Evolutionary conservation across 1,140 invertebrate species (phyloP).

Genomic region (Eueides isabella): DNA sequence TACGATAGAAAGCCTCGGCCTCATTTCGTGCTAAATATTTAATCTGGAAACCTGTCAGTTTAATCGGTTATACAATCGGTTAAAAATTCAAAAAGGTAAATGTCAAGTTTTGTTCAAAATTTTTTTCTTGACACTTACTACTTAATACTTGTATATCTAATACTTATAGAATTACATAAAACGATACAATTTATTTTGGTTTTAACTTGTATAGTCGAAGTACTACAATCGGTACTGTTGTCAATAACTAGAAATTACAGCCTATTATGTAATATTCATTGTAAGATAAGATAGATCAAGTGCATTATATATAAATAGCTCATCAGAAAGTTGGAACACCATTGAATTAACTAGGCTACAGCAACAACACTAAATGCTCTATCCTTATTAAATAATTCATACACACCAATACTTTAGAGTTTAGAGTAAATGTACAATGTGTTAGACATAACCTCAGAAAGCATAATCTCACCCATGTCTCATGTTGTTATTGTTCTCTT

Average conservation of each 20-base stretch:
- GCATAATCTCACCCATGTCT: too few species aligned
- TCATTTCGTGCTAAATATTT: background rate
- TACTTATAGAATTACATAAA: background rate
- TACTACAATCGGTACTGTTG: background rate
- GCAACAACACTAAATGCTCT: slow-evolving; percentile 1
- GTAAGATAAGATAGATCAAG: slow-evolving; percentile 22
- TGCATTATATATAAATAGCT: slow-evolving; percentile 15
- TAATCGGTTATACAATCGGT: background rate
- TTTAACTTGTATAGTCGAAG: background rate
- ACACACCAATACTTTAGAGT: too few species aligned
- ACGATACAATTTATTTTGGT: background rate
- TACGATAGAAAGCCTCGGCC: background rate
- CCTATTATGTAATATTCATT: slow-evolving; percentile 1
- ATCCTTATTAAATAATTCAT: background rate
- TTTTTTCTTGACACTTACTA: too few species aligned
- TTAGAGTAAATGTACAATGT: background rate
- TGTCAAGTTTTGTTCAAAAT: too few species aligned
- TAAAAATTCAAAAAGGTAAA: background rate
- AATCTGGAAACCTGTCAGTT: background rate
- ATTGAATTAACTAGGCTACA: slow-evolving; percentile 16
- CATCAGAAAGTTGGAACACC: slow-evolving; percentile 18
- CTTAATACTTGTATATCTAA: too few species aligned
- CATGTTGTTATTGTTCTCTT: too few species aligned
- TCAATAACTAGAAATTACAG: background rate
- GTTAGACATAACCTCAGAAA: too few species aligned